Base-by-base conservation (phyloP, 2,113 vertebrate genomes). In the Cephalopholis sonnerati region DNA sequence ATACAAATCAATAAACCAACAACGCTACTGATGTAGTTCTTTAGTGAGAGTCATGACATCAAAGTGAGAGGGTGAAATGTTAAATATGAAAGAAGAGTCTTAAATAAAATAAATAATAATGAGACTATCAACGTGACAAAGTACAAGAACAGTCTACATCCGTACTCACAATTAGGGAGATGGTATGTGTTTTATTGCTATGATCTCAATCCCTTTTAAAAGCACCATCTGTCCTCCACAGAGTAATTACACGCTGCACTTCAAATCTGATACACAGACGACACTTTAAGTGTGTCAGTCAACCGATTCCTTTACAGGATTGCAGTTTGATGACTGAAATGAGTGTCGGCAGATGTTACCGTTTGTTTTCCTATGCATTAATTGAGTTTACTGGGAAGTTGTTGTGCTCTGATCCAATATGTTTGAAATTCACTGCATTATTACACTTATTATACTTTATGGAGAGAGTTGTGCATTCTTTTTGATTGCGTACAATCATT, bases 191-290 rank as follows among this genome's bases (percentile, higher is more conserved):
- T 83, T 41, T 65, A 29, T 65, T 65, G 27, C 20, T 41, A 12
- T 57, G 12, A 39, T 24, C 12, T 69, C 44, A 3, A 0, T 50
- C 24, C 2, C 50, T 25, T 71, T 57, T 50, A 32, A 74, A 69
- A 61, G 68, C 22, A 24, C 59, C 74, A 65, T 71, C 68, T 70
- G 66, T 58, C 50, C 39, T 22, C 8, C 53, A 67, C 53, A n/a
- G n/a, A 44, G 32, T 20, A 46, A 44, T 2, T 48, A 70, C 65
- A 57, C 11, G 1, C 54, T 51, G 55, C 46, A 53, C 70, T 51
- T 57, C 36, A 46, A 18, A 39, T 48, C 63, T 57, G 24, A 54
- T 29, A 29, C 2, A 11, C 13, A 29, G 50, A 20, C n/a, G 0
- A 7, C 53, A 20, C 54, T 20, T 51, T 3, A 44, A 25, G 54